Evolutionary conservation across 37 sponge, comb jelly and placozoan species (phyloP), one percentile per base, ranked within the genome.

Genomic region (Agelas oroides): DNA sequence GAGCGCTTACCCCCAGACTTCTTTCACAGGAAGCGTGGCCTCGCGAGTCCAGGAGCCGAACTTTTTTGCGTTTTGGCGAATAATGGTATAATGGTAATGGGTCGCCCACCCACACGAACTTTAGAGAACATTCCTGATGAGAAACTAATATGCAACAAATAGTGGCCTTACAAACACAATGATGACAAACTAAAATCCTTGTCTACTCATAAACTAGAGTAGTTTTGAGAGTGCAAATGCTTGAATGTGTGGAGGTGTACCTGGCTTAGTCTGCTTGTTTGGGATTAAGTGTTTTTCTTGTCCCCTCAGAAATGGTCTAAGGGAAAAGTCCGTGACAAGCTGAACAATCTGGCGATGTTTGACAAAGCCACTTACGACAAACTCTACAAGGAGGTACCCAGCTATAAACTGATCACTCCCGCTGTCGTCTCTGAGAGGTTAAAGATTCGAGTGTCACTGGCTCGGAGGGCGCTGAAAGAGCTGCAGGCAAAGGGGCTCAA

Each of bases 321-420:
- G 75, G 98, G 95, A 69, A 97, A 97, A 56, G 91, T 92, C 28
- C 84, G 95, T 37, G 98, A 97, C 62, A 97, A 97, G 77, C 89
- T 97, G 82, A 95, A 97, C 91, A 97, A 97, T 68, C 34, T 93
- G 71, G 90, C 88, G 33, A 62, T 95, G 59, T 97, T 95, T 80
- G 98, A 97, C 83, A 94, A 97, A 68, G 87, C 87, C 53, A 92
- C 95, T 13, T 97, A 93, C 80, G 98, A 93, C 66, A 97, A 97
- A 71, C 71, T 97, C 25, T 87, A 92, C 81, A 95, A 97, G 72
- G 98, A 97, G 58, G 95, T 97, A 25, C 98, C 98, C 38, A 95
- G 65, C 77, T 97, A 95, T 89, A 97, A 97, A 82, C 90, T 97
- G 36, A 97, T 97, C 86, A 97, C 98, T 28, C 98, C 98, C 16